A percentile compares a stretch with the other conserved stretches of the same genome.
These are phyloP conservation scores for Petrolisthes cinctipes DNA, from an alignment of 2,888 invertebrate species.

Conservation along the genomic window DNA sequence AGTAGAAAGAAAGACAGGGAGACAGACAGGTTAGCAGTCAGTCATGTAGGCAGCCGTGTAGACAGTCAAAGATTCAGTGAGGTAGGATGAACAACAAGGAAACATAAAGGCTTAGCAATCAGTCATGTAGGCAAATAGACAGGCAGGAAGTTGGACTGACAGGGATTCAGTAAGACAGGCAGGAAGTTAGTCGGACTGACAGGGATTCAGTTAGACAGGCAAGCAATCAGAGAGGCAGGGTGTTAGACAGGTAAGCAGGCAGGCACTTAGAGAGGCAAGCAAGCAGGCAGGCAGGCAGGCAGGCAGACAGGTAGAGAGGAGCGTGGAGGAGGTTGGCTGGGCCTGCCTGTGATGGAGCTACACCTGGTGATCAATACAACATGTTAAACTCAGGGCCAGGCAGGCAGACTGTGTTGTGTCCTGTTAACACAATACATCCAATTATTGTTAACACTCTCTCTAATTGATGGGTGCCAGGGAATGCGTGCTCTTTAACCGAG, in stretches of 20 bases:
- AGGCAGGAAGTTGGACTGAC: neutral
- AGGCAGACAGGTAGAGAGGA: neutral
- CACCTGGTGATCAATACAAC: slow-evolving; percentile 33
- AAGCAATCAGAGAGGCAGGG: slow-evolving; percentile 27
- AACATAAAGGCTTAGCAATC: no score
- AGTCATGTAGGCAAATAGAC: neutral
- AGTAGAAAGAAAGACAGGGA: neutral
- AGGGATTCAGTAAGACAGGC: neutral
- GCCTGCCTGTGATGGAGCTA: neutral
- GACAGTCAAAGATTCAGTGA: neutral
- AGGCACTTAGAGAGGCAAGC: neutral
- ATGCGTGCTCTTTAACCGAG: slow-evolving; percentile 9
- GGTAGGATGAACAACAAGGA: neutral
- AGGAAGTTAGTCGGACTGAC: neutral
- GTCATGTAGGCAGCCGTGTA: neutral
- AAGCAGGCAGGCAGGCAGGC: neutral
- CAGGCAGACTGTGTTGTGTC: slow-evolving; percentile 17
- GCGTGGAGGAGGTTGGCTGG: no score
- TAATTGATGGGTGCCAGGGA: slow-evolving; percentile 45
- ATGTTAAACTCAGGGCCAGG: neutral
- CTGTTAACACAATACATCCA: slow-evolving; percentile 45
- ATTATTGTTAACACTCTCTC: slow-evolving; percentile 43
- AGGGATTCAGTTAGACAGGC: neutral
- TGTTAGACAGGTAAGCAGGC: neutral
- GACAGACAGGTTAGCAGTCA: neutral